Percentiles rank a stretch among this genome's conserved stretches.
Conservation (phyloP, 2,888 invertebrate genomes). For the Leucoptera coffeella region DNA sequence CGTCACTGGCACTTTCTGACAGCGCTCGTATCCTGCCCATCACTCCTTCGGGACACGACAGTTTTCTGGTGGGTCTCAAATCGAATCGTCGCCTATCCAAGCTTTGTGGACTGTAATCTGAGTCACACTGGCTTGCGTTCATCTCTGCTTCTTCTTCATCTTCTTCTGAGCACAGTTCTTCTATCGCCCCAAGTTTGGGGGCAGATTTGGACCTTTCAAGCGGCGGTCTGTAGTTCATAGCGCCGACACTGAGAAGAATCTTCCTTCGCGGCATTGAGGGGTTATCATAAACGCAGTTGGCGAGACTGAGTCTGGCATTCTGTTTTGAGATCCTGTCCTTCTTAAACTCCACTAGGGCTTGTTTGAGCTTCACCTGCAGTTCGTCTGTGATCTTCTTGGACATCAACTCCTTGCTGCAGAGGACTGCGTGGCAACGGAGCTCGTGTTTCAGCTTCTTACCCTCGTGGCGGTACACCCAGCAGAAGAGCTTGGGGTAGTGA, state of each 20-base stretch:
- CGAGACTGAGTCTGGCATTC: slow-evolving; percentile 86
- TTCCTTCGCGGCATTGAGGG: slow-evolving; percentile 83
- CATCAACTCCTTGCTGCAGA: slow-evolving; percentile 84
- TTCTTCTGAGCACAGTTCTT: slow-evolving; percentile 84
- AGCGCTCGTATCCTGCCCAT: slow-evolving; percentile 25
- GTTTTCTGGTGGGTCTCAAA: slow-evolving; percentile 27
- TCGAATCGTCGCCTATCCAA: slow-evolving; percentile 52
- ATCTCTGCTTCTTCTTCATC: slow-evolving; percentile 62
- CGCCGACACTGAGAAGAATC: slow-evolving; percentile 82
- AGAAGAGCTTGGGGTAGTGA: slow-evolving; percentile 86
- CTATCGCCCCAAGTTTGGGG: slow-evolving; percentile 91
- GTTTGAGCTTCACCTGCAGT: slow-evolving; percentile 66
- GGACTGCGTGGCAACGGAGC: slow-evolving; percentile 93
- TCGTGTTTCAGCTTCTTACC: slow-evolving; percentile 94
- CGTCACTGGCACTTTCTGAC: slow-evolving; percentile 18
- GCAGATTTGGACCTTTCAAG: slow-evolving; percentile 95
- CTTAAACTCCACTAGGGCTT: slow-evolving; percentile 92
- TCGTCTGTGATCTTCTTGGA: slow-evolving; percentile 76
- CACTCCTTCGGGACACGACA: slow-evolving; percentile 38
- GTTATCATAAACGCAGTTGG: slow-evolving; percentile 83
- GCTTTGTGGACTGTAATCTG: slow-evolving; percentile 48
- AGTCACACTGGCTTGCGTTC: slow-evolving; percentile 29
- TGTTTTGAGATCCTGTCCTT: slow-evolving; percentile 92
- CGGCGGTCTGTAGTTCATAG: slow-evolving; percentile 87
- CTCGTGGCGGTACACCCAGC: slow-evolving; percentile 94